Base-by-base conservation (phyloP, 2,888 invertebrate genomes). In the Monochamus alternatus region DNA sequence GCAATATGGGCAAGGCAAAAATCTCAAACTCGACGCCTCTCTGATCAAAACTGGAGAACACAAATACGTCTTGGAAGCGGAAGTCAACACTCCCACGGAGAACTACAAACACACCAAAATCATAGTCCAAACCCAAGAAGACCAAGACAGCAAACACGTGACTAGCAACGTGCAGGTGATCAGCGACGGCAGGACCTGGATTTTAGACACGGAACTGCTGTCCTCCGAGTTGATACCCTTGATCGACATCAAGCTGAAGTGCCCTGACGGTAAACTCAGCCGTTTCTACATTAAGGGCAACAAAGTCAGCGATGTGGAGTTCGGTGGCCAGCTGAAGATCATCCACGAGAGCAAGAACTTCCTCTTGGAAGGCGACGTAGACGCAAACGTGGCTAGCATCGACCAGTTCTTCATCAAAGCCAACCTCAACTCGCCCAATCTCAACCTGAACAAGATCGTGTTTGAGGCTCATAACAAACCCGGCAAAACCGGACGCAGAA, bases 331-430 rank as follows among this genome's bases (percentile, higher is more conserved):
- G 63, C 12, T 92, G 0, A 91, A 91, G 78, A 31, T 85, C 5
- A 43, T 82, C 22, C 78, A 80, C 64, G 81, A 85, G 75, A 66
- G 60, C 12, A 79, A 75, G 1, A 90, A 92, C 65, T 88, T 93
- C 76, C 88, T 90, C 69, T 85, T 93, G 0, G 91, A 93, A 76
- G 89, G 91, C 0, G 89, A 88, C 52, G 85, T 91, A 0, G 92
- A 93, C 73, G 90, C 90, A 0, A 91, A 91, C 68, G 86, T 93
- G 0, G 90, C 90, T 30, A 91, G 90, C 71, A 89, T 93, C 31
- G 94, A 96, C 78, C 92, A 94, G 81, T 93, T 95, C 74, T 87
- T 89, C 70, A 85, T 95, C 47, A 91, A 92, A 77, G 84, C 91
- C 0, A 90, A 91, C 77, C 90, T 92, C 12, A 92, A 94, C 87